Evolutionary conservation across 2,888 invertebrate species (phyloP), one percentile per base, ranked within the genome.

Genomic region (Terebella lapidaria): DNA sequence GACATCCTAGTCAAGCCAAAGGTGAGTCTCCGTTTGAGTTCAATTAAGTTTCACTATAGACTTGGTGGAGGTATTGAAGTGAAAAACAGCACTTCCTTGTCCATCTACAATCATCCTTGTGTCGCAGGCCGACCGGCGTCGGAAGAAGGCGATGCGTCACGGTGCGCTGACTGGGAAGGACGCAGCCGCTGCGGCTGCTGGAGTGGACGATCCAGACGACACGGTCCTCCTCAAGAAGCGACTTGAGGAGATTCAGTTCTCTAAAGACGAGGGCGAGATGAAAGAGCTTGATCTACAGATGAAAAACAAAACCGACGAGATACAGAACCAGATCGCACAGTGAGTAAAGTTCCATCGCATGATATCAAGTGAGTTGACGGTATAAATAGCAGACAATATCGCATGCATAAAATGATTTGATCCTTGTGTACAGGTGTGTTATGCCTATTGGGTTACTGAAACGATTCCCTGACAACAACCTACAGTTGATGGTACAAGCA

Each of bases 401-500:
- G 42, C 42, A 35, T 35, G 10, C 10, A 35, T 35, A 35, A 35
- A 35, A 35, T 35, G n/a, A 10, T 35, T 29, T 57, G 1, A 10
- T 18, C 47, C 27, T 27, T 47, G 59, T 56, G 72, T 78, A 25
- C 71, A 87, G 87, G 69, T 85, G 86, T 0, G 94, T 94, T 75
- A 84, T 96, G 61, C 90, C 92, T 0, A 69, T 85, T 61, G 96
- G 96, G 1, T 84, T 99, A 47, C 81, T 92, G 4, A 87, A 88
- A 65, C 87, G 88, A 70, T 99, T 99, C 76, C 97, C 99, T 0
- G 82, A 87, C 22, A 99, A 99, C 79, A 95, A 95, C 82, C 85
- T 99, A n/a, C 96, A 97, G 78, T 81, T 99, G 69, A 97, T 99
- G 96, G 95, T 99, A 0, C 88, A 92, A 73, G 94, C 97, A 22